Conservation (phyloP, 2,113 vertebrate species). For the Calyptommatus sinebrachiatus region DNA sequence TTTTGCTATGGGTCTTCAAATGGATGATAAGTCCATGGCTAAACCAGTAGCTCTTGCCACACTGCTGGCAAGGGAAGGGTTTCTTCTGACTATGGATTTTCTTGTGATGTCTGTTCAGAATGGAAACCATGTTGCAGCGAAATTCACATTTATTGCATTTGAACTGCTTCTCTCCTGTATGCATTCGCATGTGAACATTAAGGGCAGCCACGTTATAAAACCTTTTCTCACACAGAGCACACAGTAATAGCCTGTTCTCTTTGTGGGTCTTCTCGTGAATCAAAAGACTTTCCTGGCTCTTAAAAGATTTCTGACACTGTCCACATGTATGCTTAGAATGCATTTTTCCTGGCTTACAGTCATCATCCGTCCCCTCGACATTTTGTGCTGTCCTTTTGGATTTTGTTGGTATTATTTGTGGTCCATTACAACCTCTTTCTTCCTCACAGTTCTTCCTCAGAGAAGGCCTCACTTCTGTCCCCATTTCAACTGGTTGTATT, state of each 20-base stretch:
- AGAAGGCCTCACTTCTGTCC: neutral
- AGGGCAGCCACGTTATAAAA: neutral
- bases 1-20: neutral
- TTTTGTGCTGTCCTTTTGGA: neutral
- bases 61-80: neutral
- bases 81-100: neutral
- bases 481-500: too few species aligned
- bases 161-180: neutral
- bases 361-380: rapidly evolving
- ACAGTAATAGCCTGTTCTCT: neutral
- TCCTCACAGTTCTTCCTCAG: neutral
- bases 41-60: neutral
- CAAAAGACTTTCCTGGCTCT: neutral
- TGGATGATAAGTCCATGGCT: neutral
- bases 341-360: neutral
- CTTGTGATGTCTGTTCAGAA: conserved; percentile 15
- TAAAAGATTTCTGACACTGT: conserved; percentile 4
- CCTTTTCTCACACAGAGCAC: neutral
- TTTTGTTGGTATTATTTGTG: neutral
- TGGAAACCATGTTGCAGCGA: neutral
- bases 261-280: neutral
- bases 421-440: neutral
- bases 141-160: conserved; percentile 4
- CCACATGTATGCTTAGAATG: neutral
- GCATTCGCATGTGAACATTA: conserved; percentile 4